These are phyloP conservation scores for Poecilia latipinna DNA, from an alignment of 2,113 vertebrate species.

Conservation along the genomic window DNA sequence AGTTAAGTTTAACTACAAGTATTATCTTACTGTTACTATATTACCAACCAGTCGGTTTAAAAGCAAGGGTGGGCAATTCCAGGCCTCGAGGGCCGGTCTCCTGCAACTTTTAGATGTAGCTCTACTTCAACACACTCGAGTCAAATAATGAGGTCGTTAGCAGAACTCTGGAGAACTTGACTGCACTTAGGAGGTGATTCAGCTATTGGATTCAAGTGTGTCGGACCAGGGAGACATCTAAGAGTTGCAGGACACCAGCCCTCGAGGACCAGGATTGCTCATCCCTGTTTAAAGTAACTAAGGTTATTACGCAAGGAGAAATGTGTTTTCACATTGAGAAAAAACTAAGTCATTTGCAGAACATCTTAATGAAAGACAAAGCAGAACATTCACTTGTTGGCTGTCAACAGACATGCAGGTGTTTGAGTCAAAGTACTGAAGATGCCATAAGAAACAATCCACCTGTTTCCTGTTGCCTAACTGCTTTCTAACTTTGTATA, in stretches of 20 bases:
- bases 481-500: slow-evolving; percentile 14
- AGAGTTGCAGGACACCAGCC: no score
- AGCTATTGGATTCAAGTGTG: no score
- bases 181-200: no score
- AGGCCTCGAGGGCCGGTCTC: no score
- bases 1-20: background rate
- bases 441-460: slow-evolving; percentile 4
- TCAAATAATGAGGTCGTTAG: no score
- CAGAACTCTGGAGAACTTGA: no score
- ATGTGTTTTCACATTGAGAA: background rate
- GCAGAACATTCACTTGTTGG: background rate
- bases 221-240: no score
- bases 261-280: no score
- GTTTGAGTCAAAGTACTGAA: background rate
- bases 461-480: slow-evolving; percentile 66
- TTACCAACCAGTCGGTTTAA: background rate
- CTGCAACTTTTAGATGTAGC: no score
- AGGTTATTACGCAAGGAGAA: background rate
- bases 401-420: slow-evolving; percentile 25
- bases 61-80: no score
- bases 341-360: background rate
- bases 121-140: no score
- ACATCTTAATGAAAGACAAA: slow-evolving; percentile 4
- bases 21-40: background rate
- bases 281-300: background rate